Base-by-base conservation (phyloP, 2,888 invertebrate genomes). In the Ochropleura leucogaster region DNA sequence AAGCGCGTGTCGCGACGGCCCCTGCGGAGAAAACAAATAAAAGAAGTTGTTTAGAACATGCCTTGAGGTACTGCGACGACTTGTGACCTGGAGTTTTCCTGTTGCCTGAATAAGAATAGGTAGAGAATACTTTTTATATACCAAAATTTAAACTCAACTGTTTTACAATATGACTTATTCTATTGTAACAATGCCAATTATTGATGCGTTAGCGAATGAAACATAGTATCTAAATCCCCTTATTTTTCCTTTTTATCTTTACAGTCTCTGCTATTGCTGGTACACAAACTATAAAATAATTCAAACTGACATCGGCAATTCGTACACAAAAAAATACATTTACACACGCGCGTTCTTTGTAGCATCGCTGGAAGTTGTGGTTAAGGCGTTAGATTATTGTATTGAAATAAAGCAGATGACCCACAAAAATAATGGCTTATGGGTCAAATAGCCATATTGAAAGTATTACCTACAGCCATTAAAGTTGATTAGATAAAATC, bases 391-490 rank as follows among this genome's bases (percentile, higher is more conserved):
- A 60, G 30, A 40, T 16, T 16, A 30, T 57, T 57, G 16, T 68
- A 60, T 62, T 18, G 42, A 76, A 68, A 68, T 30, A 62, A 47
- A 63, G 59, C 42, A 20, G 14, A 62, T 30, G 30, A 63, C 49
- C 66, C 40, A 67, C 62, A 63, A 14, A 30, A 46, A 74, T 57
- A 0, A 44, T 49, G 62, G 44, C 53, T 40, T 65, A 63, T 53
- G 51, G 57, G 30, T 44, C 49, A 51, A 40, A 57, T 6, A 40
- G 7, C 53, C 55, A 66, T 66, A 66, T 57, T 16, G 4, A n/a
- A 62, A 10, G 42, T 66, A 73, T 49, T 59, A 30, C 20, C 5
- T 60, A 42, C 18, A 47, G 51, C 3, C 18, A 68, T 16, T 20
- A n/a, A 42, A 42, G 47, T 14, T 53, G 30, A 51, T 72, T 55